Evolutionary conservation across 2,797 vertebrate genomes (phyloP).

Genomic region (Myotis daubentonii): DNA sequence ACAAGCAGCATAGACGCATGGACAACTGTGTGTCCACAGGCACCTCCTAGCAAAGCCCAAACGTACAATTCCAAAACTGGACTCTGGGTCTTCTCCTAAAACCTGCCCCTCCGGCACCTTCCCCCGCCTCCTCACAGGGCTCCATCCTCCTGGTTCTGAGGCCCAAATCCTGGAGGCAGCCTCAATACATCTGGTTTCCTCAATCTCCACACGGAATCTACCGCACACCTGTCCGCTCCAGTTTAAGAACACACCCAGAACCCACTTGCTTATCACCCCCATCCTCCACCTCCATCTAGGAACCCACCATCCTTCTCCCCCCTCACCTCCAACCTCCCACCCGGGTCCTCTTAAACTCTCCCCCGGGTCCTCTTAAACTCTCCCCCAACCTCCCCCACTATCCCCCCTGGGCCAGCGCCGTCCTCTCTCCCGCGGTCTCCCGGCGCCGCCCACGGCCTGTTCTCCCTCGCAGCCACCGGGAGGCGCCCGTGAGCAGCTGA

Average conservation of each 20-base stretch:
- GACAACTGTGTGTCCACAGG: neutral
- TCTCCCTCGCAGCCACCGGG: neutral
- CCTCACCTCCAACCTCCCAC: neutral
- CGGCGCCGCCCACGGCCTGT: fast-evolving
- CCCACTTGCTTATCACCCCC: neutral
- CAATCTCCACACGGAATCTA: neutral
- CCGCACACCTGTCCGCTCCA: neutral
- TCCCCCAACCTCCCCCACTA: neutral
- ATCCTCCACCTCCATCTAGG: neutral
- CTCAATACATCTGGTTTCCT: too few species aligned
- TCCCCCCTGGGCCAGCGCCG: neutral
- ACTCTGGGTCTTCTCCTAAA: too few species aligned
- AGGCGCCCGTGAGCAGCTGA: neutral
- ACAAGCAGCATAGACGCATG: neutral
- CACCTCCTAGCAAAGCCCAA: neutral
- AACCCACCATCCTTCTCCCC: neutral
- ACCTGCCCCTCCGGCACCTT: too few species aligned
- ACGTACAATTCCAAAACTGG: neutral
- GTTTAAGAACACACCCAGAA: neutral
- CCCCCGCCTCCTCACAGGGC: neutral
- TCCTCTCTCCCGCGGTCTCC: neutral
- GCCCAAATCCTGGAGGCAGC: neutral
- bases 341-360: neutral
- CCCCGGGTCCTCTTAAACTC: too few species aligned
- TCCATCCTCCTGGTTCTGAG: neutral